Conservation (phyloP, 2,113 vertebrate species). For the Mesembrinibis cayennensis region DNA sequence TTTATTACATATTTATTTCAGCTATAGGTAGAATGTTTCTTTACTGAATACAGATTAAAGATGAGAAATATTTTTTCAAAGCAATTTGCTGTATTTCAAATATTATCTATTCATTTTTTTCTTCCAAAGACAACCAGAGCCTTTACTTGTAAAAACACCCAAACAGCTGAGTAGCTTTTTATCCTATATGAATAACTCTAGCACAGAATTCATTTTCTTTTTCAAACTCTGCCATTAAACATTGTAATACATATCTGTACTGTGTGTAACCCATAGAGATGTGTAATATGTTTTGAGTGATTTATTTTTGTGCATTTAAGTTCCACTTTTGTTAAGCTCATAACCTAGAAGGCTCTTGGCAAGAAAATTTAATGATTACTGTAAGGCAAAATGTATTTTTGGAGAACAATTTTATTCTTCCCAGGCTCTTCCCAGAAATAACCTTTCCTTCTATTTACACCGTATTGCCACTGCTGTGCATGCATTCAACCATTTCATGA, state of each 20-base stretch:
- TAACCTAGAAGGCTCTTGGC: background rate
- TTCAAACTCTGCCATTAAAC: background rate
- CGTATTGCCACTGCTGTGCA: background rate
- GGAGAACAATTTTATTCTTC: background rate
- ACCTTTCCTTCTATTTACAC: background rate
- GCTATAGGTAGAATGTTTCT: background rate
- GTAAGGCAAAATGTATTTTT: background rate
- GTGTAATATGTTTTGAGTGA: background rate
- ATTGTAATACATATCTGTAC: background rate
- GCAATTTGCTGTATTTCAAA: background rate
- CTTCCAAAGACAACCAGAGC: background rate
- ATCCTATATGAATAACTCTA: background rate
- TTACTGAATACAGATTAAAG: background rate
- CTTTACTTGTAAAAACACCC: background rate
- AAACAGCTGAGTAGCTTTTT: background rate
- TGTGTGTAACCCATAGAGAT: background rate
- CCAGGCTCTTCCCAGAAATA: background rate
- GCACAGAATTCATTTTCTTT: background rate
- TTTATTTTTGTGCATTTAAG: background rate
- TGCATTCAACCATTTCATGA: background rate
- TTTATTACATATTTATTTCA: background rate
- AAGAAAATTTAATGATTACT: background rate
- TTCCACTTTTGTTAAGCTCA: background rate
- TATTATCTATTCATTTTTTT: background rate
- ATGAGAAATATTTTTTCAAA: background rate